Evolutionary conservation across 53 echinoderm and acorn worm genomes (phyloP), one percentile per base, ranked within the genome.

Genomic region (Paelopatides confundens): DNA sequence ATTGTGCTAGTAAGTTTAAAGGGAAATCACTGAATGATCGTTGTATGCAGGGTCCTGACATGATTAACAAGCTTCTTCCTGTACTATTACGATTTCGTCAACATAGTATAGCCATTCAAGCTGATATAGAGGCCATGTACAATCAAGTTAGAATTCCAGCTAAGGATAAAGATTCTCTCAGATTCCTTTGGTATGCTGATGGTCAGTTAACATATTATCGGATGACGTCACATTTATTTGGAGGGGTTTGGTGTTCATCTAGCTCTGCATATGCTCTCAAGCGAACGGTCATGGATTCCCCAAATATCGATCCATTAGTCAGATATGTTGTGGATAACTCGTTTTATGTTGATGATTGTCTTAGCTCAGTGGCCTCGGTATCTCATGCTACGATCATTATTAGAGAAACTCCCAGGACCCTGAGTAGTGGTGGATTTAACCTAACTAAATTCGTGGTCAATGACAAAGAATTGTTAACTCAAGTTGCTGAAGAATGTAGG

Each of bases 1-100:
- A 89, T 63, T 89, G 90, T 71, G 90, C 76, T 27, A 69, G 89
- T 33, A 89, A 62, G 24, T 88, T 71, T 21, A 35, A 31, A 66
- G 81, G 88, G 3, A 89, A 62, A 24, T 89, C 76, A 18, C 48
- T 89, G 31, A 89, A 89, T 27, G 85, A 89, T 35, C 71, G 77
- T n/a, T 84, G 74, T n/a, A 34, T 89, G 33, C 90, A 89, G 37
- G 90, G 85, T 5, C 90, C 85, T 30, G 76, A 85, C 29, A 26
- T 85, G 31, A 89, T 85, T 30, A 89, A 85, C 23, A 85, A 76
- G 39, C 78, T 89, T 3, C 36, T 89, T 2, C 63, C 85, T 1
- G 85, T 89, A 15, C 35, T 90, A 6, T 67, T 90, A 38, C 62
- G 82, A 4, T 89, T 88, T 50, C 62, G 88, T 6, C 67, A 67